phyloP scores from a whole-genome alignment of 1,140 invertebrate species.

The Penaeus vannamei region DNA sequence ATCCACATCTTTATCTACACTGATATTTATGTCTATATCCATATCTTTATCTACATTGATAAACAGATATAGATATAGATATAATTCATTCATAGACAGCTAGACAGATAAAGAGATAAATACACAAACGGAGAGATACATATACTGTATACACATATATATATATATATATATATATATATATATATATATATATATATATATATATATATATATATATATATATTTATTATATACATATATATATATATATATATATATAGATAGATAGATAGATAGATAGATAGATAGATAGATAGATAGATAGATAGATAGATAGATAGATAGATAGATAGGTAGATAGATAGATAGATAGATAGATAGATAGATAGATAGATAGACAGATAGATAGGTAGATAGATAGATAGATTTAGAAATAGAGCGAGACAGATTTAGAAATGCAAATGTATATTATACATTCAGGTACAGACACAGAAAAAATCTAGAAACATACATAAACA shows the following conservation, averaged over 20 bases:
- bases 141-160: too few species aligned
- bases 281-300: conserved; percentile 20
- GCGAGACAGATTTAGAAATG: too few species aligned
- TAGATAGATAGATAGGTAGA: background rate
- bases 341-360: background rate
- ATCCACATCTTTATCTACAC: background rate
- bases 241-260: conserved; percentile 20
- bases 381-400: too few species aligned
- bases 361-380: background rate
- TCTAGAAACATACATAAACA: too few species aligned
- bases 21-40: background rate
- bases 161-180: background rate
- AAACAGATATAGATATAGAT: background rate
- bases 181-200: background rate
- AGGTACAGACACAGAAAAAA: too few species aligned
- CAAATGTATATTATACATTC: too few species aligned
- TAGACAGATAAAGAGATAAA: too few species aligned
- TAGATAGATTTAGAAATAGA: too few species aligned
- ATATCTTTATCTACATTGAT: background rate
- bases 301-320: conserved; percentile 25
- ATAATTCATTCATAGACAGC: background rate
- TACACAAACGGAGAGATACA: too few species aligned
- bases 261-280: conserved; percentile 26
- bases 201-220: conserved; percentile 29
- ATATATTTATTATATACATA: conserved; percentile 29